Percentiles rank a stretch among this genome's conserved stretches.
These are phyloP conservation scores for Peromyscus nudipes DNA, from an alignment of 2,797 vertebrate species.

Conservation along the genomic window DNA sequence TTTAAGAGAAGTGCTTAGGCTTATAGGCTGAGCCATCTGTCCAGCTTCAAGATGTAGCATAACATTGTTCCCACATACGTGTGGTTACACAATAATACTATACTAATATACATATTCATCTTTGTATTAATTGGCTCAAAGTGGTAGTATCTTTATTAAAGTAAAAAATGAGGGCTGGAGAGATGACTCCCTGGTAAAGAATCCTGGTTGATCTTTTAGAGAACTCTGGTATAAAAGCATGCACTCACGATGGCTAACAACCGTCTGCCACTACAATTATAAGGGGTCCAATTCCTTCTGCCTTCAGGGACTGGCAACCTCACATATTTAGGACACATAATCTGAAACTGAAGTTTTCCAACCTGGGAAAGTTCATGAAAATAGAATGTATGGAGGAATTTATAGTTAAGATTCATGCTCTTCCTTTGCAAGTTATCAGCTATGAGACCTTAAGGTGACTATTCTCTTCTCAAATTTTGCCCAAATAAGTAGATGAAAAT, in stretches of 20 bases:
- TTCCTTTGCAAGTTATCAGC: background rate
- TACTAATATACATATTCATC: background rate
- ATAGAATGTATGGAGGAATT: background rate
- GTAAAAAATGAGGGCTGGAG: background rate
- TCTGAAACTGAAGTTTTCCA: background rate
- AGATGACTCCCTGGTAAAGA: no score
- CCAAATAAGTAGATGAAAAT: background rate
- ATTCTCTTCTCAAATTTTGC: background rate
- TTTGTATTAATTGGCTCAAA: background rate
- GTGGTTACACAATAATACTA: rapidly evolving
- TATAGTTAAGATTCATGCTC: background rate
- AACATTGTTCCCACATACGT: background rate
- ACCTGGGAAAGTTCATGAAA: background rate
- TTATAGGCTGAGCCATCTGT: background rate
- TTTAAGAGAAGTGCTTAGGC: background rate
- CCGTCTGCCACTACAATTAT: background rate
- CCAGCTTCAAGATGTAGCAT: background rate
- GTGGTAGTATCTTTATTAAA: background rate
- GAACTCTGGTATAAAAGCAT: no score
- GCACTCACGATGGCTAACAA: background rate
- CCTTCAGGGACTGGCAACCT: background rate
- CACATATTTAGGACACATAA: background rate
- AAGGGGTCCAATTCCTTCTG: background rate
- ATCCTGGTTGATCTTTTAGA: background rate
- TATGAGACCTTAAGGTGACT: background rate